Evolutionary conservation across 2,888 invertebrate genomes (phyloP).

Genomic region (Ashinkailepas kermadecensis): DNA sequence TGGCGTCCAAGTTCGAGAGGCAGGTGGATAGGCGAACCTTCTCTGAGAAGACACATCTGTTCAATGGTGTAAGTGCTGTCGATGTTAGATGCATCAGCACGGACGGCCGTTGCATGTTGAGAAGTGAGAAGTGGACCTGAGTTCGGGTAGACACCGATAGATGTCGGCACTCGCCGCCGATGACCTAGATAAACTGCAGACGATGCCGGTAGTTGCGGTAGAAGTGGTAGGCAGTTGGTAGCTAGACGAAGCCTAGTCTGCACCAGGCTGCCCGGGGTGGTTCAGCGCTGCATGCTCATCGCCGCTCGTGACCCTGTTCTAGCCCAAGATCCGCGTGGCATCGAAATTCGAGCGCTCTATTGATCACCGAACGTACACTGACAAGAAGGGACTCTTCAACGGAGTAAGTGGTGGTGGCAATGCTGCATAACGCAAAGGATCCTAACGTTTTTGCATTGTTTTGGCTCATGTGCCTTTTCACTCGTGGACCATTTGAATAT

Average conservation of each 20-base stretch:
- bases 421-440: too few relatives aligned
- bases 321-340: constrained; percentile 98
- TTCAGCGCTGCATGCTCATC: background rate
- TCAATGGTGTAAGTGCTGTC: constrained; percentile 10
- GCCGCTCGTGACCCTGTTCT: constrained; percentile 39
- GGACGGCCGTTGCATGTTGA: too few relatives aligned
- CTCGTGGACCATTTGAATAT: too few relatives aligned
- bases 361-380: constrained; percentile 92
- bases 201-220: background rate
- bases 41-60: background rate
- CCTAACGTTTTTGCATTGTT: too few relatives aligned
- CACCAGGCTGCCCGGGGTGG: too few relatives aligned
- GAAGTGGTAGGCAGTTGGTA: background rate
- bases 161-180: background rate
- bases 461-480: too few relatives aligned
- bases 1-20: constrained; percentile 16
- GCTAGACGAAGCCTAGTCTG: background rate
- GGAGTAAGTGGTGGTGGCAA: constrained; percentile 63
- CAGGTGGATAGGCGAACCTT: constrained; percentile 5
- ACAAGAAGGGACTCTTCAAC: constrained; percentile 92
- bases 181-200: background rate
- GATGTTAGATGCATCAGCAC: background rate
- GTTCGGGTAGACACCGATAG: background rate
- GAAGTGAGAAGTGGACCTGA: background rate
- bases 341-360: constrained; percentile 98